phyloP scores from a whole-genome alignment of 2,888 invertebrate genomes.

The Idaea straminata region DNA sequence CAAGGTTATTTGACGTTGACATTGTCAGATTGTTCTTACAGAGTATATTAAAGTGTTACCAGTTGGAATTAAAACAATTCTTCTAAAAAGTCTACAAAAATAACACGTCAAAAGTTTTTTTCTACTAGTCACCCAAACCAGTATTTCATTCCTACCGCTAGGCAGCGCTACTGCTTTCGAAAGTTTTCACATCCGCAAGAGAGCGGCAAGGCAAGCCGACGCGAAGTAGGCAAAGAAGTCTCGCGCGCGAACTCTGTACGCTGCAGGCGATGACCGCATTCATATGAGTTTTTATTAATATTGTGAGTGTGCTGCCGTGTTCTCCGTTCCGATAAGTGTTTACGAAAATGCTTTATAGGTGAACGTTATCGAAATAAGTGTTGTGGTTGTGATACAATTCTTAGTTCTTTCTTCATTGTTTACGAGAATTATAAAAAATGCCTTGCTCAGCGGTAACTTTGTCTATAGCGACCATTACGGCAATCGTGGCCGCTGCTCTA shows the following conservation, averaged over 20 bases:
- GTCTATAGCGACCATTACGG: conserved; percentile 96
- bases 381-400: conserved; percentile 69
- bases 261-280: conserved; percentile 80
- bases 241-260: conserved; percentile 76
- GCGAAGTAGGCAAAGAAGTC: conserved; percentile 72
- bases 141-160: conserved; percentile 76
- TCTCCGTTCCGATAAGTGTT: conserved; percentile 70
- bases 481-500: conserved; percentile 95
- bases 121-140: conserved; percentile 55
- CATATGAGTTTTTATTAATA: conserved; percentile 71
- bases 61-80: not conserved
- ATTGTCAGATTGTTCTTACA: not conserved
- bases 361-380: conserved; percentile 66
- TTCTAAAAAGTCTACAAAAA: conserved; percentile 2
- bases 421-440: conserved; percentile 82
- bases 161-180: conserved; percentile 75
- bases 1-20: not conserved
- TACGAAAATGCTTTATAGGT: conserved; percentile 77
- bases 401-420: conserved; percentile 54
- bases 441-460: conserved; percentile 97
- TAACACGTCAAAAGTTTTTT: conserved; percentile 19
- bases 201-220: conserved; percentile 69
- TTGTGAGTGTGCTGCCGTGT: conserved; percentile 77
- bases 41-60: no score
- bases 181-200: conserved; percentile 80